Evolutionary conservation across 2,113 vertebrate species (phyloP), one percentile per base, ranked within the genome.

Genomic region (Craseonycteris thonglongyai): DNA sequence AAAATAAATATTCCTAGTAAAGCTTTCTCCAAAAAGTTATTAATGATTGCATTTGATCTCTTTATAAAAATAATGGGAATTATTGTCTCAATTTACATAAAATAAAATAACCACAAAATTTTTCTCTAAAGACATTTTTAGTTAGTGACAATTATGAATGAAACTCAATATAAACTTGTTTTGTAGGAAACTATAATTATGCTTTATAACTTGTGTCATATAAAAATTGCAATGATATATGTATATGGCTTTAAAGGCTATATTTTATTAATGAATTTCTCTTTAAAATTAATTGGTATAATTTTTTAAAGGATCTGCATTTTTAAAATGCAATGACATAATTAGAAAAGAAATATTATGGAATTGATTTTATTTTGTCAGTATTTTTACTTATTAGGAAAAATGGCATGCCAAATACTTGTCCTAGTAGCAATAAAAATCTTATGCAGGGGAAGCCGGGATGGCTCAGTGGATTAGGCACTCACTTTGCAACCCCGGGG

Each of bases 231-330:
- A 35, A 51, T 59, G 38, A 71, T 40, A 35, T 15, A 54, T 42
- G n/a, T n/a, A 40, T 33, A 35, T 13, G 11, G 8, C 72, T 94
- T 88, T 63, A 58, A 86, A 66, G 6, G 24, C 8, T 58, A 30
- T 88, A 9, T 93, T 65, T 91, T 90, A 63, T 87, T 89, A 42
- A 82, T 79, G 3, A 75, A n/a, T n/a, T n/a, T n/a, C n/a, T n/a
- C n/a, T n/a, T n/a, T n/a, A n/a, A n/a, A n/a, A n/a, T n/a, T n/a
- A 87, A 63, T 63, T 63, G 14, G 1, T 40, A 1, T 69, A 90
- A 54, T 91, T 71, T 93, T 94, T 85, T 12, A 93, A 88, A 93
- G 8, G 6, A 81, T 45, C 6, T 66, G 8, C 21, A 38, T 72
- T 93, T 93, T 94, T 65, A 81, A 66, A 58, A 38, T 84, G 9